Conservation (phyloP, 2,797 vertebrate genomes). For the Hoplostethus mediterraneus region DNA sequence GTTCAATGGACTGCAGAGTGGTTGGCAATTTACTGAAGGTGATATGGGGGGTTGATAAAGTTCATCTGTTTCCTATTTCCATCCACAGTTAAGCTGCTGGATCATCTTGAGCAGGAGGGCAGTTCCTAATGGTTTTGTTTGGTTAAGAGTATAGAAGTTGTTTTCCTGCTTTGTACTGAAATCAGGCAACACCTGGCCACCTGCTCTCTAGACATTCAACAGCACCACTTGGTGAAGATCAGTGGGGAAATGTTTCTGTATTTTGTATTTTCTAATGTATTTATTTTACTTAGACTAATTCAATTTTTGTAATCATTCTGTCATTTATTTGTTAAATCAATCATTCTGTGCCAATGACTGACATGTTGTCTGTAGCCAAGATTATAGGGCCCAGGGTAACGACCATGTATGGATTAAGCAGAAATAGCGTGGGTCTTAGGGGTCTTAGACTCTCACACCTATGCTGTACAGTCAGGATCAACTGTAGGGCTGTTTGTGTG, state of each 20-base stretch:
- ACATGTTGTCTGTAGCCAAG: slow-evolving; percentile 50
- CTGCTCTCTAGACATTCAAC: no score
- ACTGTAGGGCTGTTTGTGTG: slow-evolving; percentile 58
- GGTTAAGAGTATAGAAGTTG: neutral
- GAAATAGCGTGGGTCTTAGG: slow-evolving; percentile 76
- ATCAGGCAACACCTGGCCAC: no score
- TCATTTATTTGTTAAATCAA: neutral
- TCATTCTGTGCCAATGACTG: slow-evolving; percentile 37
- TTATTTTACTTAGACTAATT: neutral
- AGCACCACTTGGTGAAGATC: no score
- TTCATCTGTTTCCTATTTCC: no score
- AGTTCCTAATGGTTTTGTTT: neutral
- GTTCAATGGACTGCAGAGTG: slow-evolving; percentile 4
- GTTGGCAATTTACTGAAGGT: neutral
- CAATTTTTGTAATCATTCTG: slow-evolving; percentile 7
- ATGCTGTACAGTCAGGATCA: slow-evolving; percentile 57
- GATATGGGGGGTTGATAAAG: neutral
- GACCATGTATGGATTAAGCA: slow-evolving; percentile 77
- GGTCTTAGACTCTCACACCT: slow-evolving; percentile 59
- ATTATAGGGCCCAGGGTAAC: slow-evolving; percentile 52
- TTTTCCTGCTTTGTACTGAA: neutral
- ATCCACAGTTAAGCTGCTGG: no score
- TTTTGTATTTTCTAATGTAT: no score
- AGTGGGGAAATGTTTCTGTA: neutral
- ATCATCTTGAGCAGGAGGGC: neutral